Conservation (phyloP, 2,888 invertebrate species). For the Dolichopus griseipennis region DNA sequence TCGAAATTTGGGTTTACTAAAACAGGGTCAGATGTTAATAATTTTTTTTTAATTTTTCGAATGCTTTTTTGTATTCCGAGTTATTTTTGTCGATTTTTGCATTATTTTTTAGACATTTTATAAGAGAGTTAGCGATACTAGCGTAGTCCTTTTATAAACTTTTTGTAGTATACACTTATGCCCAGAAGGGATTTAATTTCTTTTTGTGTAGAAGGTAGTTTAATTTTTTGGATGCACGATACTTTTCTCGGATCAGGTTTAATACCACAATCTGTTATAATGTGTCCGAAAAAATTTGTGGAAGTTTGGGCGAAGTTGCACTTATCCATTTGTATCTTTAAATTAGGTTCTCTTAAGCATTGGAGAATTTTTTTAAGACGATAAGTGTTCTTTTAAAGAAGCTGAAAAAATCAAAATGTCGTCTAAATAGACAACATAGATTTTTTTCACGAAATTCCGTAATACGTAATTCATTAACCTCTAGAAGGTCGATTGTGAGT, state of each 20-base stretch:
- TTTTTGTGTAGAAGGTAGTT: no score
- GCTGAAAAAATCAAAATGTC: no score
- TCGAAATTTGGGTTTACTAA: conserved; percentile 10
- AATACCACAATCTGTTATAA: conserved; percentile 18
- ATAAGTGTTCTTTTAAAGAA: conserved; percentile 21
- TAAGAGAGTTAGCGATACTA: no score
- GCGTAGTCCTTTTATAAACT: conserved; percentile 14
- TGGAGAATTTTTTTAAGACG: conserved; percentile 15
- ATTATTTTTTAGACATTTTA: no score
- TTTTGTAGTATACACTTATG: conserved; percentile 10
- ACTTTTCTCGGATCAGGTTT: conserved; percentile 18
- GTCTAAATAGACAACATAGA: no score
- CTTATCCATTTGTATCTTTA: conserved; percentile 21
- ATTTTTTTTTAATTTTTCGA: conserved; percentile 13
- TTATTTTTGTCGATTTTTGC: conserved; percentile 11
- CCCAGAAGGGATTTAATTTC: no score
- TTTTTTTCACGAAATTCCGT: no score
- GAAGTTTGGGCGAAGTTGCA: conserved; percentile 17
- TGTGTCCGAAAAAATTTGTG: conserved; percentile 20
- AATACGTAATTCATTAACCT: no score
- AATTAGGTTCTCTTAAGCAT: conserved; percentile 15
- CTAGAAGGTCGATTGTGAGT: conserved; percentile 18
- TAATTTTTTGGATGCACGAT: conserved; percentile 10
- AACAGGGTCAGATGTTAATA: conserved; percentile 10
- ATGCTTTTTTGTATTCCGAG: conserved; percentile 4